A percentile compares a stretch with the other conserved stretches of the same genome.
Evolutionary conservation across 2,113 vertebrate genomes (phyloP).

Genomic region (Melanerpes aurifrons): DNA sequence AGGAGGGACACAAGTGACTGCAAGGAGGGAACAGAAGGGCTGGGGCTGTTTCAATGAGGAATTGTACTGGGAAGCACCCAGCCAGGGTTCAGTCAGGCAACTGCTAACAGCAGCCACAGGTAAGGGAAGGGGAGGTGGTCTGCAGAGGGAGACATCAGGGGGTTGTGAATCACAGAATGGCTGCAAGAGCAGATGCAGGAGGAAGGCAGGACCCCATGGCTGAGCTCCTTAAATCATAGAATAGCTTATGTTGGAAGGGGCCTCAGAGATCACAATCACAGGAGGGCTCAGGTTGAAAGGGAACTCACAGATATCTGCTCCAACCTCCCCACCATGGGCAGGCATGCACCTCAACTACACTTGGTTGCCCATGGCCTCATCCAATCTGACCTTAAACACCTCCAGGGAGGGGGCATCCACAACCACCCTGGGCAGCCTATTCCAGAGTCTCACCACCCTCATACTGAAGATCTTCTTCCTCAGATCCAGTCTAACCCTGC

Average conservation of each 20-base stretch:
- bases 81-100: background rate
- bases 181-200: background rate
- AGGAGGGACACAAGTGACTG: background rate
- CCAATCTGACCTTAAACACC: too few relatives aligned
- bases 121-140: background rate
- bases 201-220: background rate
- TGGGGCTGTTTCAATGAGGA: background rate
- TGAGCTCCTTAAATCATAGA: background rate
- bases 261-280: too few relatives aligned
- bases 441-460: too few relatives aligned
- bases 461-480: too few relatives aligned
- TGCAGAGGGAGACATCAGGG: accelerated
- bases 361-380: too few relatives aligned
- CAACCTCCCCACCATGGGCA: too few relatives aligned
- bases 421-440: background rate
- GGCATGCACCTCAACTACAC: too few relatives aligned
- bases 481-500: too few relatives aligned
- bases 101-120: background rate
- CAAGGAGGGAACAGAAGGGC: background rate
- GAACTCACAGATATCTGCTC: too few relatives aligned
- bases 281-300: too few relatives aligned
- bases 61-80: accelerated
- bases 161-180: background rate
- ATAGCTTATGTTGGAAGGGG: too few relatives aligned
- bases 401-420: too few relatives aligned